Percentiles rank a stretch among this genome's conserved stretches.
phyloP scores from a whole-genome alignment of 1,140 invertebrate species.

The Mya arenaria region DNA sequence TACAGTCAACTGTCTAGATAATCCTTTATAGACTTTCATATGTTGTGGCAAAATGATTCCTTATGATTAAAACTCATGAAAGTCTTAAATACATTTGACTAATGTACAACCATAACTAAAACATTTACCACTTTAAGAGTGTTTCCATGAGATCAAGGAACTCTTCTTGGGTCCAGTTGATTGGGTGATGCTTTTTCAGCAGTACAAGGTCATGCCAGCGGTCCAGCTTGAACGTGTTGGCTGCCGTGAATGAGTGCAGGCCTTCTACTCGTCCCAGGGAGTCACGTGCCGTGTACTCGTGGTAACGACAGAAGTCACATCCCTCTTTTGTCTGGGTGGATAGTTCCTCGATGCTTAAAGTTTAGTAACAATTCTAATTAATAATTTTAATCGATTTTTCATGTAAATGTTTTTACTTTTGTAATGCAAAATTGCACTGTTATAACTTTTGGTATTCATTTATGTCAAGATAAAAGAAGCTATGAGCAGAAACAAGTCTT shows the following conservation, averaged over 20 bases:
- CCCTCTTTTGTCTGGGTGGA: conserved; percentile 52
- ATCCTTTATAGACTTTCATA: background rate
- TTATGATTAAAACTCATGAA: background rate
- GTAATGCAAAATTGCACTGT: no score
- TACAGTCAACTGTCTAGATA: background rate
- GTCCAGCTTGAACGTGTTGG: conserved; percentile 83
- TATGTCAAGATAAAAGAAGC: no score
- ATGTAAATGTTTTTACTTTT: no score
- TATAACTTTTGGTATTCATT: no score
- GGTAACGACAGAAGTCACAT: conserved; percentile 80
- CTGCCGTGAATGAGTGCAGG: conserved; percentile 78
- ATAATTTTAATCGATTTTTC: no score
- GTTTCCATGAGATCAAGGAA: conserved; percentile 80
- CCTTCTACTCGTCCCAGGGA: conserved; percentile 79
- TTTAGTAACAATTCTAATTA: conserved; percentile 45
- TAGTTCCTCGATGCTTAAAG: conserved; percentile 70
- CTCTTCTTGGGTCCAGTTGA: conserved; percentile 77
- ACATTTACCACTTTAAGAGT: conserved; percentile 76
- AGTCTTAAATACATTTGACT: background rate
- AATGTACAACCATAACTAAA: background rate
- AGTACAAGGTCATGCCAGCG: conserved; percentile 82
- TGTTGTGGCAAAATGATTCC: background rate
- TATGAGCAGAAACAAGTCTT: no score
- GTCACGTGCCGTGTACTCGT: conserved; percentile 78
- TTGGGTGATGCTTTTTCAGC: conserved; percentile 80